Evolutionary conservation across 2,797 vertebrate species (phyloP).

Genomic region (Gymnocypris eckloni): DNA sequence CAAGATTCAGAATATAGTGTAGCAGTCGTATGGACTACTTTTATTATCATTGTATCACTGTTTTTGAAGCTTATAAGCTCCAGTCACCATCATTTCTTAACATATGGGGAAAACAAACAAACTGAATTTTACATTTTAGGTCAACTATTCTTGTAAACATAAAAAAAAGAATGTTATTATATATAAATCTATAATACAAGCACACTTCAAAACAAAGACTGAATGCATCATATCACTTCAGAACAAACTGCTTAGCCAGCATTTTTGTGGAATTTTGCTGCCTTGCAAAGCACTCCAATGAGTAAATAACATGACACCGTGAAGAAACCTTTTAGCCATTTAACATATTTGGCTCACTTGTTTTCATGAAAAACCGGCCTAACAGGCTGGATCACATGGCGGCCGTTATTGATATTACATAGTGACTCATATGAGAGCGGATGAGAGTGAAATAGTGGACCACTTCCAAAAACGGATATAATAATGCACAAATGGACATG

Average conservation of each 20-base stretch:
- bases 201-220: background rate
- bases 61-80: background rate
- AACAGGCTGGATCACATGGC: background rate
- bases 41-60: background rate
- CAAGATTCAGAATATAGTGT: background rate
- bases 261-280: background rate
- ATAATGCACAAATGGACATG: constrained; percentile 18
- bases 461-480: constrained; percentile 20
- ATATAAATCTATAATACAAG: background rate
- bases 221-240: background rate
- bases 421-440: background rate
- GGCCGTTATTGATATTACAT: constrained; percentile 7
- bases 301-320: constrained; percentile 14
- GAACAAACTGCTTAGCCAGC: background rate
- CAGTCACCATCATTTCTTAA: background rate
- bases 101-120: background rate
- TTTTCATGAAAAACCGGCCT: constrained; percentile 24
- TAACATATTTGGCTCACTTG: background rate
- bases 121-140: background rate
- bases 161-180: background rate
- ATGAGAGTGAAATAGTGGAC: constrained; percentile 27
- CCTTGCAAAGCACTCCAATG: background rate
- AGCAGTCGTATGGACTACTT: background rate
- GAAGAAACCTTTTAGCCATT: constrained; percentile 3
- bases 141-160: background rate